Evolutionary conservation across 2,888 invertebrate species (phyloP).

Genomic region (Caenorhabditis doughertyi): DNA sequence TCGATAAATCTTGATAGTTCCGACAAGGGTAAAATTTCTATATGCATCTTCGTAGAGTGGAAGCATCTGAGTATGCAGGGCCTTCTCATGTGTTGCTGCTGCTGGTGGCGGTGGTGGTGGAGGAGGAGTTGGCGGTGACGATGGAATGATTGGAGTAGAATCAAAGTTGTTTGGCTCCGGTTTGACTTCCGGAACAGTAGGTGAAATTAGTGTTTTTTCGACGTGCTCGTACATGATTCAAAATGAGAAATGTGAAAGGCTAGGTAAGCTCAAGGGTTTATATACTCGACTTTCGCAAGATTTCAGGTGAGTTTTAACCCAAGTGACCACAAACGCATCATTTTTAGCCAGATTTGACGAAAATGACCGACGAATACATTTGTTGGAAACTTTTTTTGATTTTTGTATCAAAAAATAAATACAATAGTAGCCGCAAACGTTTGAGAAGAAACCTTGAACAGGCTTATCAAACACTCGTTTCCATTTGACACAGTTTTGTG

Average conservation of each 20-base stretch:
- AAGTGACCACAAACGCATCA: conserved; percentile 2
- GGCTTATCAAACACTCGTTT: neutral
- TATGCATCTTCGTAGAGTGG: neutral
- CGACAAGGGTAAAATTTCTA: neutral
- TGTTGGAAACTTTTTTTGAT: neutral
- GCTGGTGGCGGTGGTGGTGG: neutral
- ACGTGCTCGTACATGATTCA: conserved; percentile 4
- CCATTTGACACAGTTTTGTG: neutral
- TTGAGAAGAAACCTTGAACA: neutral
- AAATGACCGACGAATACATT: neutral
- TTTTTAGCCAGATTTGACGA: conserved; percentile 3
- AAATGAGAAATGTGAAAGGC: neutral
- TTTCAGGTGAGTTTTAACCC: conserved; percentile 14
- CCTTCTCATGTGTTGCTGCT: neutral
- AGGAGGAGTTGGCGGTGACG: neutral
- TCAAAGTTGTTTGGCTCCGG: too few relatives aligned
- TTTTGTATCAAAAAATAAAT: conserved; percentile 17
- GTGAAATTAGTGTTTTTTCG: neutral
- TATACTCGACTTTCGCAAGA: neutral
- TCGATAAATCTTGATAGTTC: neutral
- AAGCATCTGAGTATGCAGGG: neutral
- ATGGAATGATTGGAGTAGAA: neutral
- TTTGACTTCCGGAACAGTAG: neutral
- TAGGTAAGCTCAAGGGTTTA: neutral
- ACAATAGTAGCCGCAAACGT: conserved; percentile 31